A percentile compares a stretch with the other conserved stretches of the same genome.
phyloP scores from a whole-genome alignment of 2,888 invertebrate species.

The Tipula vernalis region DNA sequence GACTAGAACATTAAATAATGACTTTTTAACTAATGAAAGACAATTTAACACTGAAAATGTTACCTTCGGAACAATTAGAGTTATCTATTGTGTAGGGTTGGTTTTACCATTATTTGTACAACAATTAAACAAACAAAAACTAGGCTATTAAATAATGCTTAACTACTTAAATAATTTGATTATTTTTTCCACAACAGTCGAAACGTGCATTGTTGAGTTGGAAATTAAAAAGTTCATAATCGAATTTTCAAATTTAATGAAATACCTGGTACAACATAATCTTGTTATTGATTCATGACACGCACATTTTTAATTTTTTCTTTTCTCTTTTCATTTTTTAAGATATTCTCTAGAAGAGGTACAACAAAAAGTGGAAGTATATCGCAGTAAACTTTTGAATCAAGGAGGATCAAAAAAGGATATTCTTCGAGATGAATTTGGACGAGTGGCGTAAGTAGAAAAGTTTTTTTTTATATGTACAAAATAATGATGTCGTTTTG shows the following conservation, averaged over 20 bases:
- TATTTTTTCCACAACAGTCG: too few species aligned
- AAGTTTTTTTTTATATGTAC: neutral
- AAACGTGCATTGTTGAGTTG: too few species aligned
- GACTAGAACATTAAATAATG: too few species aligned
- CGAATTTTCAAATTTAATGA: neutral
- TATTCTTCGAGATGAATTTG: conserved; percentile 68
- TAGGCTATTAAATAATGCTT: too few species aligned
- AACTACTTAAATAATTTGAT: too few species aligned
- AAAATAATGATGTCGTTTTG: neutral
- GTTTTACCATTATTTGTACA: too few species aligned
- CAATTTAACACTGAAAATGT: too few species aligned
- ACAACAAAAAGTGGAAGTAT: conserved; percentile 72
- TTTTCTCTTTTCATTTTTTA: conserved; percentile 30
- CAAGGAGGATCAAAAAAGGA: conserved; percentile 39
- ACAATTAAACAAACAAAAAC: too few species aligned
- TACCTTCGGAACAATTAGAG: too few species aligned
- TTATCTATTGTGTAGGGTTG: too few species aligned
- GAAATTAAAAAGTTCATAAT: neutral
- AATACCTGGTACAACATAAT: neutral
- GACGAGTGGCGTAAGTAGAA: conserved; percentile 60
- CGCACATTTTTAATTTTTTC: neutral
- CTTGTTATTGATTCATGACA: neutral
- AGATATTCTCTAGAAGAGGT: conserved; percentile 81
- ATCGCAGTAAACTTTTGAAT: conserved; percentile 74
- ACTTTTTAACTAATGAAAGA: too few species aligned